Evolutionary conservation across 2,888 invertebrate genomes (phyloP).

Genomic region (Yponomeuta malinellus): DNA sequence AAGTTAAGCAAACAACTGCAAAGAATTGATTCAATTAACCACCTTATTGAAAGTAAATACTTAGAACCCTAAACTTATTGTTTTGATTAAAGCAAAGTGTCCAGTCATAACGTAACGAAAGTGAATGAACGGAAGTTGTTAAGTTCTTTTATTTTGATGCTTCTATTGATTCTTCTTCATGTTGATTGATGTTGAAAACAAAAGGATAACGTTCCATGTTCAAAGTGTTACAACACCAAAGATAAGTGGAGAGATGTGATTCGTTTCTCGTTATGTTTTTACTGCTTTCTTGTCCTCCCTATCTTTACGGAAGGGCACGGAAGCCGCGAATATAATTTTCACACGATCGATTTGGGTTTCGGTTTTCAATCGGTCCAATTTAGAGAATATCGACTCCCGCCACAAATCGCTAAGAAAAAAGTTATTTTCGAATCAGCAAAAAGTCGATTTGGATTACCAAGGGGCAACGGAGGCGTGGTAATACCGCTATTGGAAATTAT

Average conservation of each 20-base stretch:
- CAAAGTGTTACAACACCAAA: constrained; percentile 2
- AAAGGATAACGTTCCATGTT: neutral
- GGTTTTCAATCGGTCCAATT: constrained; percentile 65
- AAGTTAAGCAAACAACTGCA: constrained; percentile 21
- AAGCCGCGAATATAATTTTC: constrained; percentile 46
- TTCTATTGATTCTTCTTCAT: constrained; percentile 14
- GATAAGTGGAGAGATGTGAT: constrained; percentile 6
- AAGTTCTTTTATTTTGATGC: constrained; percentile 26
- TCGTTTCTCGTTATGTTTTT: constrained; percentile 4
- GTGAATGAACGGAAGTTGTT: constrained; percentile 26
- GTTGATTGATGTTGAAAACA: constrained; percentile 5
- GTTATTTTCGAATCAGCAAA: constrained; percentile 56
- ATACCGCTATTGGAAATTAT: constrained; percentile 59
- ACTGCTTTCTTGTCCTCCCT: constrained; percentile 9
- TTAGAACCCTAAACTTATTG: constrained; percentile 27
- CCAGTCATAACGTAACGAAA: constrained; percentile 36
- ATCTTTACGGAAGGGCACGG: constrained; percentile 9
- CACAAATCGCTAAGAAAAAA: constrained; percentile 70
- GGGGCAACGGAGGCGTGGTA: constrained; percentile 49
- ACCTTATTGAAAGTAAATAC: constrained; percentile 28
- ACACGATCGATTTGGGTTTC: constrained; percentile 59
- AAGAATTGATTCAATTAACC: constrained; percentile 24
- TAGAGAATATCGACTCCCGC: constrained; percentile 61
- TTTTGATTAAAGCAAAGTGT: constrained; percentile 35
- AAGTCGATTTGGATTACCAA: constrained; percentile 61